phyloP scores from a whole-genome alignment of 2,113 vertebrate species.

The Catharus bicknelli region DNA sequence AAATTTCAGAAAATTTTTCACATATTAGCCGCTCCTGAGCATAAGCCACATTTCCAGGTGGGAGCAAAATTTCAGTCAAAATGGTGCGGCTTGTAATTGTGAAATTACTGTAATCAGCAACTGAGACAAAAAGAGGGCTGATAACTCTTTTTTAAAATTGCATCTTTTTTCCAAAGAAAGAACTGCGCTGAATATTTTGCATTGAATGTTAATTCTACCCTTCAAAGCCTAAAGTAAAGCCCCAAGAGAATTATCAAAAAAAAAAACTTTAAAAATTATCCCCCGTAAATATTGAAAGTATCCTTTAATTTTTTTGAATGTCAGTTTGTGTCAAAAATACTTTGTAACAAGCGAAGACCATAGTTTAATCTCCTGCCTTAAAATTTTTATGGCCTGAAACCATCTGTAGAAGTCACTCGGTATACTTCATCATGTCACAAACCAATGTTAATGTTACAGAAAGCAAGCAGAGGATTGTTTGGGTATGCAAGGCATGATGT shows the following conservation, averaged over 20 bases:
- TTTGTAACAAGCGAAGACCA: background rate
- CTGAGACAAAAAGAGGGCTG: background rate
- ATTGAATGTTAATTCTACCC: background rate
- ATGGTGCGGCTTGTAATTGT: no score
- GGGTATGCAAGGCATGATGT: conserved; percentile 5
- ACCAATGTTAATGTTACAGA: background rate
- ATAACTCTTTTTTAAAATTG: background rate
- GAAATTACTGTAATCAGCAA: background rate
- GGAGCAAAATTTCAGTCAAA: no score
- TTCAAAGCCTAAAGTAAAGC: background rate
- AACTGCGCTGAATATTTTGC: background rate
- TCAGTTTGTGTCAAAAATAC: background rate
- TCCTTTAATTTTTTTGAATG: background rate
- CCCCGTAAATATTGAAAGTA: background rate
- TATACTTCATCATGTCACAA: background rate
- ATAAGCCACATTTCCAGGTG: no score
- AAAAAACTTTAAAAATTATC: background rate
- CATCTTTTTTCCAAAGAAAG: background rate
- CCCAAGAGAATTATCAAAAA: background rate
- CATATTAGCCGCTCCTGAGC: no score
- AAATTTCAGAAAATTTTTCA: no score
- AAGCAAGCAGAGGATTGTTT: conserved; percentile 32
- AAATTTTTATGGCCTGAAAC: conserved; percentile 26
- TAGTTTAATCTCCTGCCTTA: background rate
- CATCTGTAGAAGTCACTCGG: background rate